These are phyloP conservation scores for Adelges cooleyi DNA, from an alignment of 1,140 invertebrate species.

Conservation along the genomic window DNA sequence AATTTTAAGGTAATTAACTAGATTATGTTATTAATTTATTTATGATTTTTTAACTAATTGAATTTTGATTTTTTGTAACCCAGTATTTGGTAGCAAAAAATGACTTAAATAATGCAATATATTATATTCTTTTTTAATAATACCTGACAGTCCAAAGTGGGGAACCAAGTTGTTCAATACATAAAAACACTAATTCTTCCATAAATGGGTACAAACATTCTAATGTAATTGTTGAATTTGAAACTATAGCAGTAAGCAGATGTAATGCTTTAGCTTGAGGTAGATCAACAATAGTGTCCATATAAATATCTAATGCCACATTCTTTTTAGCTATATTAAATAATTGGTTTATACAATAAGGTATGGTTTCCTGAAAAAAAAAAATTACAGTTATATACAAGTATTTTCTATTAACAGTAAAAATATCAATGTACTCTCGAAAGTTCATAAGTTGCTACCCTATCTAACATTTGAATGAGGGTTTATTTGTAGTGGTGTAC, in stretches of 20 bases:
- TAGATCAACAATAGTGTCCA: constrained; percentile 34
- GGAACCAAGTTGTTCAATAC: constrained; percentile 43
- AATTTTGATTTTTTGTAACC: too few relatives aligned
- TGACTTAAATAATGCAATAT: too few relatives aligned
- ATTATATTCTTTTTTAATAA: too few relatives aligned
- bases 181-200: constrained; percentile 40
- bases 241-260: constrained; percentile 43
- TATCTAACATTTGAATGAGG: too few relatives aligned
- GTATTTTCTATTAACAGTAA: too few relatives aligned
- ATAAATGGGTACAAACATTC: constrained; percentile 40
- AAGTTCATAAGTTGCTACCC: too few relatives aligned
- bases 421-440: too few relatives aligned
- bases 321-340: constrained; percentile 31
- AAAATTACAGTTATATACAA: too few relatives aligned
- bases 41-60: neutral
- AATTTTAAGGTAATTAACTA: too few relatives aligned
- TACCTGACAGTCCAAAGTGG: constrained; percentile 46
- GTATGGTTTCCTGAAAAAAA: constrained; percentile 36
- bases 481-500: too few relatives aligned
- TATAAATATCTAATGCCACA: too few relatives aligned
- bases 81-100: too few relatives aligned
- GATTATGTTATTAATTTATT: neutral
- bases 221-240: constrained; percentile 42
- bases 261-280: constrained; percentile 42
- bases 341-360: constrained; percentile 35